Evolutionary conservation across 2,888 invertebrate species (phyloP), one percentile per base, ranked within the genome.

Genomic region (Chalcosyrphus nemorum): DNA sequence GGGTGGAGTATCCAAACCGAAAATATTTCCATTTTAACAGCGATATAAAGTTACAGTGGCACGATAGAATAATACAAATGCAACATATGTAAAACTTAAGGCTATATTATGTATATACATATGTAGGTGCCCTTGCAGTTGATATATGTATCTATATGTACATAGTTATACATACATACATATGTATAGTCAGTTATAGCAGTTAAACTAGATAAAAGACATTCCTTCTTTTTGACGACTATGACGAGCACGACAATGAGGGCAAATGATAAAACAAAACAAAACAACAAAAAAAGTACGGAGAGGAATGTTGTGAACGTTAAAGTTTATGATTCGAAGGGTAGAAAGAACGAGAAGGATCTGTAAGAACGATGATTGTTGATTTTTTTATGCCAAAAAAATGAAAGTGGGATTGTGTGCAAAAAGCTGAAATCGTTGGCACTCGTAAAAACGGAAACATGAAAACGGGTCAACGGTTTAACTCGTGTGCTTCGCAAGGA

Each of bases 161-260:
- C 52, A n/a, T n/a, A n/a, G n/a, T n/a, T n/a, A n/a, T n/a, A n/a
- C n/a, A 24, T 7, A 15, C 17, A 27, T 11, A 38, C 4, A 35
- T 2, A 29, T 27, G 32, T 3, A 15, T 27, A 70, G 41, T 19
- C 52, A 54, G 43, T 56, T 19, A 54, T 54, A 13, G 21, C 54
- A 54, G 54, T 63, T 74, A 15, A 63, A 41, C 63, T 74, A 38
- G 74, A 74, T 74, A 74, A 63, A 65, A 13, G 63, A 45, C 54
- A 74, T 56, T 63, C 63, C 6, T 56, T 17, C 32, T 11, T 45
- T 54, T 35, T 43, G 43, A 27, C 43, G 29, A 61, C 17, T 15
- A 63, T 15, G 50, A 65, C 47, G 21, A 65, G 13, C 4, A 45
- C 41, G 54, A 74, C 63, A 74, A 74, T 74, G 38, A 35, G 57